Evolutionary conservation across 1,140 invertebrate genomes (phyloP).

Genomic region (Andricus grossulariae): DNA sequence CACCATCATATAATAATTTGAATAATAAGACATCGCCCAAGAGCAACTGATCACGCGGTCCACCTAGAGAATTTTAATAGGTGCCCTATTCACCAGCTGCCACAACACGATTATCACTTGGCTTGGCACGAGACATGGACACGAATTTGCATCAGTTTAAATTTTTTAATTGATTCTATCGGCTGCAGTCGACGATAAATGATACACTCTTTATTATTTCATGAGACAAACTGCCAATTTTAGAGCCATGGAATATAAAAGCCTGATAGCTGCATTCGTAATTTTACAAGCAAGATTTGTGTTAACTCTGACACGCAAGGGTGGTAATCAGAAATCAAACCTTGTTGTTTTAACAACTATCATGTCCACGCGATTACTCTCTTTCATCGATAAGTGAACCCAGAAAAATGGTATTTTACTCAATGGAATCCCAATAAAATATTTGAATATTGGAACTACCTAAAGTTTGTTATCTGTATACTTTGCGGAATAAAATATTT

Average conservation of each 20-base stretch:
- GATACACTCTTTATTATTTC: neutral
- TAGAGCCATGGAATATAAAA: constrained; percentile 3
- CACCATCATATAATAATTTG: constrained; percentile 39
- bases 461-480: too few species aligned
- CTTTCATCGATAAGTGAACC: neutral
- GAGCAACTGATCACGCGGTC: constrained; percentile 58
- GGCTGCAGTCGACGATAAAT: neutral
- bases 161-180: constrained; percentile 23
- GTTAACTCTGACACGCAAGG: neutral
- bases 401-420: neutral
- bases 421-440: too few species aligned
- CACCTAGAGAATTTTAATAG: constrained; percentile 59
- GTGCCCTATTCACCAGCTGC: constrained; percentile 51
- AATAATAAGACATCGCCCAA: constrained; percentile 48
- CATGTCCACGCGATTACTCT: neutral
- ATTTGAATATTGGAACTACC: too few species aligned
- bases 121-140: constrained; percentile 13
- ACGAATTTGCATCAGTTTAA: constrained; percentile 37
- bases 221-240: constrained; percentile 11
- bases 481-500: too few species aligned
- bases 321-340: neutral
- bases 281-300: constrained; percentile 21
- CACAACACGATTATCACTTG: constrained; percentile 30
- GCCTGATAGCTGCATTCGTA: neutral
- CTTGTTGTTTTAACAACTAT: neutral